Conservation (phyloP, 2,888 invertebrate genomes). For the Caenorhabditis auriculariae region DNA sequence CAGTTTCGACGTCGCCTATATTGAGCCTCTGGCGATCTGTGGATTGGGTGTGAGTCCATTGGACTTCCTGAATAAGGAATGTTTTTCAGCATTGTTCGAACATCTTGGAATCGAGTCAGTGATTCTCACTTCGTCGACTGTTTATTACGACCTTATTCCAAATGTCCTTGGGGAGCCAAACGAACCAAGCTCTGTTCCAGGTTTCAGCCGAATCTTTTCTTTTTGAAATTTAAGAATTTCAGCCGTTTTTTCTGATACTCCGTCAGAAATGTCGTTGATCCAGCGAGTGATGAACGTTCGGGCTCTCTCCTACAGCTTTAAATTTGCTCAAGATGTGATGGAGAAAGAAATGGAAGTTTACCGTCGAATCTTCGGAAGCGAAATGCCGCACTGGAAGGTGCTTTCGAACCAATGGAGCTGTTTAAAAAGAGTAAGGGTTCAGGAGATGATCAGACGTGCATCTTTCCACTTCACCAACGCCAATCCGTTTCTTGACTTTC, state of each 20-base stretch:
- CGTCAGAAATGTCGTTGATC: conserved; percentile 8
- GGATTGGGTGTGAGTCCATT: conserved; percentile 6
- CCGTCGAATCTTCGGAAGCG: too few relatives aligned
- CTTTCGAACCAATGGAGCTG: too few relatives aligned
- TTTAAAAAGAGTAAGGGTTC: background rate
- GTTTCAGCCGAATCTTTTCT: background rate
- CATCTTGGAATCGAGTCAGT: conserved; percentile 9
- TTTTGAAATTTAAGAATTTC: background rate
- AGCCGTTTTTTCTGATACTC: conserved; percentile 12
- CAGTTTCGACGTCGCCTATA: conserved; percentile 13
- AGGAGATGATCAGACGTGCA: conserved; percentile 5
- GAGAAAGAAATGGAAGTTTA: too few relatives aligned
- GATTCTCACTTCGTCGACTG: conserved; percentile 9
- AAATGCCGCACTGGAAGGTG: too few relatives aligned
- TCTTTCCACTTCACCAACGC: conserved; percentile 17
- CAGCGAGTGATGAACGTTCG: conserved; percentile 5
- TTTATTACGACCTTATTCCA: conserved; percentile 1
- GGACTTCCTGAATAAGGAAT: background rate
- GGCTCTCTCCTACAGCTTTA: background rate
- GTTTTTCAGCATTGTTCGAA: background rate
- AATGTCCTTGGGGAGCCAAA: conserved; percentile 15
- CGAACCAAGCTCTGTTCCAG: conserved; percentile 6
- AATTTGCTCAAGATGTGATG: background rate
- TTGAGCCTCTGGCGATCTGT: conserved; percentile 7
- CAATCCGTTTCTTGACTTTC: conserved; percentile 22